Evolutionary conservation across 2,888 invertebrate species (phyloP), one percentile per base, ranked within the genome.

Genomic region (Dryocosmus kuriphilus): DNA sequence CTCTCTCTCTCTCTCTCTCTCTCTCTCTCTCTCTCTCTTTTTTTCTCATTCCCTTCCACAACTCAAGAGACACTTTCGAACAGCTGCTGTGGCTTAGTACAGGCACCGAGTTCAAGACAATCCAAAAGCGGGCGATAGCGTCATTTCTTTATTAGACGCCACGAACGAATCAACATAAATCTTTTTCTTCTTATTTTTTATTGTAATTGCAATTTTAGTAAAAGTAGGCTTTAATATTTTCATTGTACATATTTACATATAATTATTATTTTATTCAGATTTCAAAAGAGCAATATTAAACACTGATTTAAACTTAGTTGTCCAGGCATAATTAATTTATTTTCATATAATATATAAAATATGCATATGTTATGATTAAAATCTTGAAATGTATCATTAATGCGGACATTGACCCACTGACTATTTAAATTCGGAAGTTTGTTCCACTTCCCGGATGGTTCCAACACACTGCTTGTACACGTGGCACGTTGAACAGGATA

Each of bases 381-480:
- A 41, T 16, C 14, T 41, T 41, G 3, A 41, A 41, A 41, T 16
- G n/a, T 51, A 71, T 71, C 30, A 71, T 71, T 71, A n/a, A 1
- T 30, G 27, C 30, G 71, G 24, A 51, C 71, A 71, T n/a, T 71
- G 51, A 71, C 71, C 51, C 51, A 30, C 46, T 71, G 51, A 71
- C 51, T 71, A 51, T 71, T 71, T 71, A 51, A 51, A 51, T 71
- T 51, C 46, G n/a, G 30, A 32, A 71, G 51, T 71, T 71, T 51
- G 51, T 71, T 71, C 27, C 27, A 30, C 51, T 71, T 71, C 51
- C 71, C n/a, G n/a, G 32, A 51, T 51, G 51, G 51, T 51, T 71
- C 71, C 71, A 71, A 71, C 30, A 51, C 71, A 71, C 51, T 51
- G 71, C 71, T 14, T 51, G 51, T 51, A 67, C 71, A 71, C 71